Evolutionary conservation across 2,113 vertebrate genomes (phyloP).

Genomic region (Galemys pyrenaicus): DNA sequence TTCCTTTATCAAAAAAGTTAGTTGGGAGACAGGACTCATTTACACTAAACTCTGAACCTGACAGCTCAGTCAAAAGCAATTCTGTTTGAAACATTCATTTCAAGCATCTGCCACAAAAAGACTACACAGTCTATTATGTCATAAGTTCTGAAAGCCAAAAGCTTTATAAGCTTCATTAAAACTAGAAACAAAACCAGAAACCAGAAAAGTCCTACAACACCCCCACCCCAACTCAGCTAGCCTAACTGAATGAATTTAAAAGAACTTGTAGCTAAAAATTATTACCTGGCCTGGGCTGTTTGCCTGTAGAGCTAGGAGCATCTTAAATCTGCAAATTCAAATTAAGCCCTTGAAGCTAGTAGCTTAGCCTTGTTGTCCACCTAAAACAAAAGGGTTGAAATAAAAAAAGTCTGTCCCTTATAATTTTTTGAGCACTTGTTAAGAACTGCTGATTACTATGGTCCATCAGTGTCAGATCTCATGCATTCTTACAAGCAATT

Average conservation of each 20-base stretch:
- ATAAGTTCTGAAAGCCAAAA: conserved; percentile 73
- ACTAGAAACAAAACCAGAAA: conserved; percentile 55
- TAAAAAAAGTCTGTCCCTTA: conserved; percentile 2
- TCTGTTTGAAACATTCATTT: conserved; percentile 71
- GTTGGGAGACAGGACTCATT: conserved; percentile 56
- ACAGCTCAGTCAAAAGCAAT: conserved; percentile 70
- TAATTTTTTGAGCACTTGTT: conserved; percentile 27
- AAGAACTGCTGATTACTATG: background rate
- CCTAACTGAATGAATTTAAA: background rate
- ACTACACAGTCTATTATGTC: conserved; percentile 66
- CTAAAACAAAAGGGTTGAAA: background rate
- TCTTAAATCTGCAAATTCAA: conserved; percentile 46
- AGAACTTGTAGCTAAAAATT: conserved; percentile 38
- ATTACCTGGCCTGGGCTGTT: background rate
- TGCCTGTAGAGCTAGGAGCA: background rate
- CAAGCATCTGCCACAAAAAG: conserved; percentile 70
- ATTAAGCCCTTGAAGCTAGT: background rate
- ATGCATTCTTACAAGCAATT: conserved; percentile 37
- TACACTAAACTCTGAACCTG: conserved; percentile 61
- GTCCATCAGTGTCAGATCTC: conserved; percentile 27
- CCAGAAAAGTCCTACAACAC: conserved; percentile 30
- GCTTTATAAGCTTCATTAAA: conserved; percentile 57
- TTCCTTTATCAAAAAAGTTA: conserved; percentile 69
- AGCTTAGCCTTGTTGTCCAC: background rate
- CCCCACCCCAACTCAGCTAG: background rate